Evolutionary conservation across 1,140 invertebrate species (phyloP).

Genomic region (Pemphigus obesinymphae): DNA sequence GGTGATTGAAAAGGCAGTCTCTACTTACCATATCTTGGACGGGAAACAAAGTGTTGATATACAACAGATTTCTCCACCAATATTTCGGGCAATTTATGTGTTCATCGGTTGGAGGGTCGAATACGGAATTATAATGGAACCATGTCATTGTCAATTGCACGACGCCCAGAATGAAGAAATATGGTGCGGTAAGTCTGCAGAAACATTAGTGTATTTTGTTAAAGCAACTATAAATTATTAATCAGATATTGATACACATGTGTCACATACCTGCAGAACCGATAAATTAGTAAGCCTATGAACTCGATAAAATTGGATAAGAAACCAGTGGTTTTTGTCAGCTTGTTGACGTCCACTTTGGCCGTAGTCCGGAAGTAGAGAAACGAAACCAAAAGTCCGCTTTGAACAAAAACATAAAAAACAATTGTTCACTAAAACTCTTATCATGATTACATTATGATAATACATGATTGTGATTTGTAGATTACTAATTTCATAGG

Average conservation of each 20-base stretch:
- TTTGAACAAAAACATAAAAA: constrained; percentile 50
- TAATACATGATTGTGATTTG: too few species aligned
- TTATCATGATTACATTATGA: neutral
- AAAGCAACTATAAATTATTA: neutral
- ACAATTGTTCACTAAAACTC: neutral
- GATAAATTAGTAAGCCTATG: constrained; percentile 69
- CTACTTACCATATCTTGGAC: constrained; percentile 74
- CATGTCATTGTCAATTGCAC: constrained; percentile 76
- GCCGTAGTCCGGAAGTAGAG: constrained; percentile 78
- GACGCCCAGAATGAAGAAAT: constrained; percentile 74
- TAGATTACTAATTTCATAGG: too few species aligned
- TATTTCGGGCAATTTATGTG: constrained; percentile 75
- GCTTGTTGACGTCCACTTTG: constrained; percentile 64
- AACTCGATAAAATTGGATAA: constrained; percentile 68
- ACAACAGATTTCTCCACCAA: constrained; percentile 80
- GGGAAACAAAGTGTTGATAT: constrained; percentile 78
- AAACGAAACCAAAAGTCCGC: constrained; percentile 74
- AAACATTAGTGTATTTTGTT: neutral
- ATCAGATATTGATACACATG: neutral
- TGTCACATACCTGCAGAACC: constrained; percentile 62
- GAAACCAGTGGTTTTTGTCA: constrained; percentile 65
- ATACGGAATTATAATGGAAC: constrained; percentile 72
- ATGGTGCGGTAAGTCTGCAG: constrained; percentile 71
- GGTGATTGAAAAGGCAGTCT: too few species aligned
- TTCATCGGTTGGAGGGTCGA: constrained; percentile 73